Conservation (phyloP, 2,113 vertebrate species). For the Ploceus nigricollis region DNA sequence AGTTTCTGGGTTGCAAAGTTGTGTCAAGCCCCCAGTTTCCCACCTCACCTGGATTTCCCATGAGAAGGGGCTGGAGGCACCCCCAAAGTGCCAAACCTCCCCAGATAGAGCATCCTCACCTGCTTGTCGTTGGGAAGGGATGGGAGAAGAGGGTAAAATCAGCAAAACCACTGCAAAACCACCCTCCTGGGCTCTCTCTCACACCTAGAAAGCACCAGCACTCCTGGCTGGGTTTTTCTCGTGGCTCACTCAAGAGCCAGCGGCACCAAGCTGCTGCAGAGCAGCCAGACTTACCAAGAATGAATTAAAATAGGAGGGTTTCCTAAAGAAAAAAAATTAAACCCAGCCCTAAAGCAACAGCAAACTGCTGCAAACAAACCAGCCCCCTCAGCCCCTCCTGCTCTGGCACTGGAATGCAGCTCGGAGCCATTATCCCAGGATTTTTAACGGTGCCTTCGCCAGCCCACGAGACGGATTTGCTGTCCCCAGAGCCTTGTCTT, state of each 20-base stretch:
- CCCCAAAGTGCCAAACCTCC: accelerated
- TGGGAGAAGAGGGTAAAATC: not conserved
- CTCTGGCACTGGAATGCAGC: not conserved
- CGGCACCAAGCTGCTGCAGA: accelerated
- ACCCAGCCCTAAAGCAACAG: not conserved
- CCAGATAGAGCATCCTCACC: not conserved
- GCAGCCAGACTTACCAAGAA: not conserved
- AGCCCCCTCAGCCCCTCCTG: not conserved
- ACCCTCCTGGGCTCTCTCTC: not conserved
- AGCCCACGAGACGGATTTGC: constrained; percentile 56
- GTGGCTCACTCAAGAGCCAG: not conserved
- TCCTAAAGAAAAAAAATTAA: not conserved
- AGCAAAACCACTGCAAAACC: not conserved
- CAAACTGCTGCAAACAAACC: not conserved
- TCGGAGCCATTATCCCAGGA: not conserved
- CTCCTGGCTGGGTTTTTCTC: not conserved
- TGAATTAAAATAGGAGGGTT: not conserved
- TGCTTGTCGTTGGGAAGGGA: accelerated
- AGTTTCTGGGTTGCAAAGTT: not conserved
- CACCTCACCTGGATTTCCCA: not conserved
- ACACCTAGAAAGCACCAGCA: accelerated
- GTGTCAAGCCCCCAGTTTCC: accelerated
- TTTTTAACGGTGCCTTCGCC: constrained; percentile 7
- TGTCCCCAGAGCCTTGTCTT: constrained; percentile 65
- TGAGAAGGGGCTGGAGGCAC: not conserved